Percentiles rank a stretch among this genome's conserved stretches.
Conservation (phyloP, 2,113 vertebrate genomes). For the Seriola aureovittata region DNA sequence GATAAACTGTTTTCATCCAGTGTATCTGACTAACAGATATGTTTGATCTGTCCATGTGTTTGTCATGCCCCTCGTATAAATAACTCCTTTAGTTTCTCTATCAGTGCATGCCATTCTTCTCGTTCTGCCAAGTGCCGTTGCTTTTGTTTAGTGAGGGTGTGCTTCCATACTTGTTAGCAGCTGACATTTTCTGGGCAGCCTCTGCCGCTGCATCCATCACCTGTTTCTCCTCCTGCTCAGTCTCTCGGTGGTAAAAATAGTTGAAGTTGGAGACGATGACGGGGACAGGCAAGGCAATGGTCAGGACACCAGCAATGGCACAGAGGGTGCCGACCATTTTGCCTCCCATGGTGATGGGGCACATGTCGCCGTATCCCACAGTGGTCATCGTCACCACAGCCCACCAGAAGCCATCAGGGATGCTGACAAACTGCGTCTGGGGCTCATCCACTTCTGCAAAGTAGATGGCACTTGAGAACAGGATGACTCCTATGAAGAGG, state of each 20-base stretch:
- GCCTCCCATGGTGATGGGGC: conserved; percentile 93
- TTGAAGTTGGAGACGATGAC: conserved; percentile 99
- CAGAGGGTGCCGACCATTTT: conserved; percentile 98
- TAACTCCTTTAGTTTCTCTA: conserved; percentile 10
- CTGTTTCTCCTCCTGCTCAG: conserved; percentile 92
- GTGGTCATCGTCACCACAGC: conserved; percentile 99
- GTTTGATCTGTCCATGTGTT: conserved; percentile 47
- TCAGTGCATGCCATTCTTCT: conserved; percentile 87
- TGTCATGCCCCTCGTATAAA: conserved; percentile 38
- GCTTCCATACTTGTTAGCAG: conserved; percentile 86
- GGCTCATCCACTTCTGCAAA: conserved; percentile 98
- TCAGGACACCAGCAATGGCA: conserved; percentile 96
- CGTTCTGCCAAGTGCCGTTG: conserved; percentile 86
- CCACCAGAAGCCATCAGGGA: conserved; percentile 99
- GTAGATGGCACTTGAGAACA: conserved; percentile 98
- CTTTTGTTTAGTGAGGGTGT: conserved; percentile 91
- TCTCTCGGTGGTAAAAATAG: conserved; percentile 98
- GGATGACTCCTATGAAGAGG: conserved; percentile 97
- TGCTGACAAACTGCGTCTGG: conserved; percentile 96
- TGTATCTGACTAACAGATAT: conserved; percentile 36
- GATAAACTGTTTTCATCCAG: conserved; percentile 20
- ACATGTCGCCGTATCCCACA: conserved; percentile 98
- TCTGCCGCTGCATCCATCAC: conserved; percentile 87
- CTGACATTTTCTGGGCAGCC: conserved; percentile 81
- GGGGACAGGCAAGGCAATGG: conserved; percentile 96